Base-by-base conservation (phyloP, 2,113 vertebrate species). In the Paraplagusia blochii region DNA sequence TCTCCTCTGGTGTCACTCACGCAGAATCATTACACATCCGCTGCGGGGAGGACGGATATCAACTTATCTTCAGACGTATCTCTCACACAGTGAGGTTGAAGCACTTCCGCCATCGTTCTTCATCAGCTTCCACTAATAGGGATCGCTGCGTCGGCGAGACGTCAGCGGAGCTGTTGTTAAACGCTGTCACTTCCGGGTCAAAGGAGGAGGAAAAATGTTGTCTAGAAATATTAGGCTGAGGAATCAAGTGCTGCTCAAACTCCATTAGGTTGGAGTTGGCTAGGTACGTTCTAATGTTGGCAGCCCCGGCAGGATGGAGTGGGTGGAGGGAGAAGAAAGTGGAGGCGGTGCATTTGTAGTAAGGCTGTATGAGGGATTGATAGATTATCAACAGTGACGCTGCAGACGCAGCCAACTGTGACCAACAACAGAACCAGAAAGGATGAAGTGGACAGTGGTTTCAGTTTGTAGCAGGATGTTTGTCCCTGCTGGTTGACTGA, bases 21-120 rank as follows among this genome's bases (percentile, higher is more conserved):
- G 11, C 29, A 52, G 54, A 61, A 70, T 68, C 59, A 69, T 79
- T 79, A 66, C 51, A 68, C 46, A 42, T 74, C 69, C 61, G 61
- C 77, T 43, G 6, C 43, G 9, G 50, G 67, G 53, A 54, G 48
- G 48, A 43, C 11, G 19, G 66, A 51, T 60, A 53, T 67, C 69
- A 56, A 58, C 53, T 66, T 56, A 76, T 74, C 72, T 63, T 53
- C 61, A 19, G n/a, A 59, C 22, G 2, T 29, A 29, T 71, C 19
- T 70, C 69, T 56, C 62, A 75, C 53, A 79, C 63, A 57, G 63
- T 16, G 40, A 63, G 74, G 69, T 84, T 64, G 66, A 66, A 77
- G 76, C 75, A 58, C 62, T 56, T 61, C 29, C 1, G 63, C 53
- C 60, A 69, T 78, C 55, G 77, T 43, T 76, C 63, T 61, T 61